Conservation (phyloP, 1,140 invertebrate species). For the Meloidogyne exigua region DNA sequence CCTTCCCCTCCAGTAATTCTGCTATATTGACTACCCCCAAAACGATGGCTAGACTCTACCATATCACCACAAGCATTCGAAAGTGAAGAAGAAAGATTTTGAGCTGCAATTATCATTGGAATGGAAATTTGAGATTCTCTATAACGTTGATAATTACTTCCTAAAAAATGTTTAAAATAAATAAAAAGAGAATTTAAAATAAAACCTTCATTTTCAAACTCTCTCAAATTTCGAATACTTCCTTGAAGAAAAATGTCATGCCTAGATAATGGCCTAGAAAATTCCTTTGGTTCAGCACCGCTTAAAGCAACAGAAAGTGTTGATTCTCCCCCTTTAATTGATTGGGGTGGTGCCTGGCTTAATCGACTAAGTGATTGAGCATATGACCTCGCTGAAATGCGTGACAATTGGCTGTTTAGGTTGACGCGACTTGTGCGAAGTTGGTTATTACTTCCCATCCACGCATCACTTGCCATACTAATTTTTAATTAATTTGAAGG, state of each 20-base stretch:
- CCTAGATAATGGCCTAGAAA: conserved; percentile 52
- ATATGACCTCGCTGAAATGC: conserved; percentile 57
- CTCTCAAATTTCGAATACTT: conserved; percentile 59
- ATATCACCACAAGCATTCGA: conserved; percentile 41
- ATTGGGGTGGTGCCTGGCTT: conserved; percentile 40
- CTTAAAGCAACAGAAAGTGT: conserved; percentile 54
- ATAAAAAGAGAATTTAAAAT: neutral
- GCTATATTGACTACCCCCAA: conserved; percentile 50
- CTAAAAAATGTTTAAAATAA: conserved; percentile 30
- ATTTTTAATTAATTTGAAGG: conserved; percentile 13
- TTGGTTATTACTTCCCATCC: conserved; percentile 33
- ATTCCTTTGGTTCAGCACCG: conserved; percentile 61
- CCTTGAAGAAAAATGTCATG: conserved; percentile 61
- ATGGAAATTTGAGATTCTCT: conserved; percentile 62
- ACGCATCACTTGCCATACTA: conserved; percentile 49
- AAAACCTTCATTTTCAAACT: conserved; percentile 58
- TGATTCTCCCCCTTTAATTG: conserved; percentile 47
- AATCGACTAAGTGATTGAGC: conserved; percentile 59
- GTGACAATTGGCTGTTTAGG: conserved; percentile 47
- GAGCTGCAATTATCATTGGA: conserved; percentile 50
- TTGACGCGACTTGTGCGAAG: conserved; percentile 46
- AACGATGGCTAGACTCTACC: conserved; percentile 35
- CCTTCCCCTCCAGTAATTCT: conserved; percentile 43
- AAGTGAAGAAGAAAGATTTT: conserved; percentile 40
- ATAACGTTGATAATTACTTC: conserved; percentile 45